Percentiles rank a stretch among this genome's conserved stretches.
Conservation (phyloP, 1,140 invertebrate genomes). For the Drosophila bocqueti region DNA sequence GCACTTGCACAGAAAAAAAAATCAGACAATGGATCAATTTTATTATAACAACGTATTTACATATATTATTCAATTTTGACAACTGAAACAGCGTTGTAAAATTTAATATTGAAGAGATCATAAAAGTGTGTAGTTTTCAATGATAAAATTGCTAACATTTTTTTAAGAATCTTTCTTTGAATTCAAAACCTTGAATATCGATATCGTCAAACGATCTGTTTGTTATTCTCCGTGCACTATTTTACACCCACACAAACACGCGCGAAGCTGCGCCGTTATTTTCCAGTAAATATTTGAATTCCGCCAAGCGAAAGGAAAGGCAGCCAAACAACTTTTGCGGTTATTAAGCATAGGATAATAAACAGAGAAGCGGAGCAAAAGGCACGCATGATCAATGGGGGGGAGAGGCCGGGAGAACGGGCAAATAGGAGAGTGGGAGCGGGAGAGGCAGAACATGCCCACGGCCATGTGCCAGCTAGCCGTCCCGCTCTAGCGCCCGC, state of each 20-base stretch:
- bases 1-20: conserved; percentile 14
- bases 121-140: background rate
- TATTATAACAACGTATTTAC: too few relatives aligned
- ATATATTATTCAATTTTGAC: too few relatives aligned
- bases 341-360: conserved; percentile 68
- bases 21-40: background rate
- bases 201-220: background rate
- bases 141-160: background rate
- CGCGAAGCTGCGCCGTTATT: conserved; percentile 38
- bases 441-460: conserved; percentile 50
- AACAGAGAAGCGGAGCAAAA: conserved; percentile 62
- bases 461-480: conserved; percentile 62
- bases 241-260: conserved; percentile 28
- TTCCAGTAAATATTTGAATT: conserved; percentile 43
- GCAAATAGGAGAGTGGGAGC: conserved; percentile 26
- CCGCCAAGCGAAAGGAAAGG: conserved; percentile 42
- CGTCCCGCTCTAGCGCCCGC: conserved; percentile 65
- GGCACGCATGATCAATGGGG: conserved; percentile 73
- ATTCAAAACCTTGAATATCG: background rate
- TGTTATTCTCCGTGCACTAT: conserved; percentile 3
- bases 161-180: too few relatives aligned
- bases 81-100: too few relatives aligned
- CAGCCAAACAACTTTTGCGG: conserved; percentile 56
- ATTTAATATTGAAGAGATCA: too few relatives aligned
- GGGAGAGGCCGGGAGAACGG: conserved; percentile 2